Conservation (phyloP, 2,797 vertebrate genomes). For the Liparis tanakae region DNA sequence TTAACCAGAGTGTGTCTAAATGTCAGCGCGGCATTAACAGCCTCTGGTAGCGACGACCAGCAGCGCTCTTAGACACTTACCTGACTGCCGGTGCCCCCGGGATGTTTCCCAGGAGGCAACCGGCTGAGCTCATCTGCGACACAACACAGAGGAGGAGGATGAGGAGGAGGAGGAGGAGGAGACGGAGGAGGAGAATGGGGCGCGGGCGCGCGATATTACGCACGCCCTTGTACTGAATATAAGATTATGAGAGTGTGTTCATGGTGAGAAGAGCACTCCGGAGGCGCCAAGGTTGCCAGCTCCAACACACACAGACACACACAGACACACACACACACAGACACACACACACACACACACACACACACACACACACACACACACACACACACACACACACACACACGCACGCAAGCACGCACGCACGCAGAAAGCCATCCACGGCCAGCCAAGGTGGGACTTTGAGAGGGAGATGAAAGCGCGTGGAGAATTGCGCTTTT, state of each 20-base stretch:
- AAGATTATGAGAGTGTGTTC: conserved; percentile 18
- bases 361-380: no score
- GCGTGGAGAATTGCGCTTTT: conserved; percentile 29
- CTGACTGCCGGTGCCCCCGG: conserved; percentile 10
- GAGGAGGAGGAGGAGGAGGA: neutral
- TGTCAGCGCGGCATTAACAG: conserved; percentile 6
- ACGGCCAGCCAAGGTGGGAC: conserved; percentile 38
- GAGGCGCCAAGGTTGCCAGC: conserved; percentile 2
- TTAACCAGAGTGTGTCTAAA: no score
- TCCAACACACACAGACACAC: conserved; percentile 13
- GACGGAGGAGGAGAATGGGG: neutral
- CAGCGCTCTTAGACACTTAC: no score
- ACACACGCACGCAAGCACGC: no score
- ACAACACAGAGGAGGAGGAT: conserved; percentile 23
- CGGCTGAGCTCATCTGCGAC: conserved; percentile 56
- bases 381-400: no score
- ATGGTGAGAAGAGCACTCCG: neutral
- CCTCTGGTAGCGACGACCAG: conserved; percentile 14
- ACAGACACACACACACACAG: no score
- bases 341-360: no score
- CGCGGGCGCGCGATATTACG: conserved; percentile 16
- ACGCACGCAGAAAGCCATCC: neutral
- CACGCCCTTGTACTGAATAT: conserved; percentile 15
- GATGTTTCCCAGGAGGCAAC: conserved; percentile 34
- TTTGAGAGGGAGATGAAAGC: conserved; percentile 17